Base-by-base conservation (phyloP, 2,113 vertebrate genomes). In the Amblyopsis rosae region DNA sequence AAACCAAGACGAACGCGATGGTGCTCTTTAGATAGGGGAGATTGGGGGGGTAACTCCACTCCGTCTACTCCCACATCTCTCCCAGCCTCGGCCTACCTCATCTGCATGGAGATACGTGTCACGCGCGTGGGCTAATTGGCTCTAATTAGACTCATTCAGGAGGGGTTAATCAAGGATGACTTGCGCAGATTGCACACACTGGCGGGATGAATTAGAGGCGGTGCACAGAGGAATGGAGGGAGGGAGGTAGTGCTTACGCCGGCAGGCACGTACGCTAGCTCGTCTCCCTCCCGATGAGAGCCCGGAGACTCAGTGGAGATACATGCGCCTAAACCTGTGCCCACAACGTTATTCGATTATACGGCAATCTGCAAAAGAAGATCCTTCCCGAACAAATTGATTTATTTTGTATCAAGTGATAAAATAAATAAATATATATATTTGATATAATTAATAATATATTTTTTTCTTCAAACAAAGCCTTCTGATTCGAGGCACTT, bases 101-200 rank as follows among this genome's bases (percentile, higher is more conserved):
- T 85, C 84, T 82, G 82, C 83, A 80, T 81, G 79, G 76, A 86
- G 84, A 15, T 88, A 84, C 3, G 54, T 71, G 72, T 86, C 72
- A 55, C 77, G 86, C 72, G 81, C 80, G 59, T 54, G 0, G 64
- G 83, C 87, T 91, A 91, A 93, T 91, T 92, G 89, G 82, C 82
- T 86, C 70, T 90, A 91, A 91, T 93, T 91, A 89, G 84, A 85
- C 83, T 84, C 86, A 90, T 88, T 88, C 88, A 86, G 86, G 63
- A 80, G 78, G 83, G 86, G 87, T 86, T 89, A 89, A 91, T 92
- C 86, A 86, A 85, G 87, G 84, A 84, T 85, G 88, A 90, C 84
- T 91, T 85, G 69, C 83, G n/a, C 79, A 82, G 82, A 84, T 87
- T 88, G 88, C 75, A 71, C 79, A 61, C 62, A 78, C 81, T 83